Evolutionary conservation across 1,140 invertebrate genomes (phyloP).

Genomic region (Amphibalanus amphitrite): DNA sequence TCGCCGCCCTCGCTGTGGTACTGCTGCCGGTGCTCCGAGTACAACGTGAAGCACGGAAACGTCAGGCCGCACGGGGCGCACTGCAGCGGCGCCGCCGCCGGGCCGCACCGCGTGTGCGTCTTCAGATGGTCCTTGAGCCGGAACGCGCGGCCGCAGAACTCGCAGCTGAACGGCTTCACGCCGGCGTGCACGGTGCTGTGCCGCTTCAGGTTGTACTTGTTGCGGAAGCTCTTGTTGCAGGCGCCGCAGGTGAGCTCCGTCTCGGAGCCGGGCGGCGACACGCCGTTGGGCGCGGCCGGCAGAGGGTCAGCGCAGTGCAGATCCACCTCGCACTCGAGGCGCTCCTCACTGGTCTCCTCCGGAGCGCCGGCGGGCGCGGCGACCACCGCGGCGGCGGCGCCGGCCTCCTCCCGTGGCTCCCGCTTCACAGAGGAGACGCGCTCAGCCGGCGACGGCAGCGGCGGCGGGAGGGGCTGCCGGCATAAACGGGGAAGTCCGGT

Average conservation of each 20-base stretch:
- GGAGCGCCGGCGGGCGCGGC: background rate
- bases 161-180: slow-evolving; percentile 27
- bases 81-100: background rate
- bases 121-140: slow-evolving; percentile 20
- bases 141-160: slow-evolving; percentile 18
- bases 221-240: background rate
- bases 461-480: background rate
- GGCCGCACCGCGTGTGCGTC: slow-evolving; percentile 14
- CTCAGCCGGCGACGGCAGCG: background rate
- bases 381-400: no score
- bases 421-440: background rate
- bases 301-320: background rate
- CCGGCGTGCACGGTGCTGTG: slow-evolving; percentile 30
- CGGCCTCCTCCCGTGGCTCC: background rate
- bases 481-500: background rate
- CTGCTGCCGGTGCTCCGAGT: slow-evolving; percentile 3
- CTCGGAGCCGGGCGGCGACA: background rate
- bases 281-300: background rate
- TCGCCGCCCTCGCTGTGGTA: slow-evolving; percentile 5
- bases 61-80: slow-evolving; percentile 3
- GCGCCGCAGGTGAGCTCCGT: background rate
- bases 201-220: slow-evolving; percentile 27
- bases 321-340: background rate
- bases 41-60: background rate
- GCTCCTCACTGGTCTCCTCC: background rate